Evolutionary conservation across 2,888 invertebrate species (phyloP).

Genomic region (Troilus luridus): DNA sequence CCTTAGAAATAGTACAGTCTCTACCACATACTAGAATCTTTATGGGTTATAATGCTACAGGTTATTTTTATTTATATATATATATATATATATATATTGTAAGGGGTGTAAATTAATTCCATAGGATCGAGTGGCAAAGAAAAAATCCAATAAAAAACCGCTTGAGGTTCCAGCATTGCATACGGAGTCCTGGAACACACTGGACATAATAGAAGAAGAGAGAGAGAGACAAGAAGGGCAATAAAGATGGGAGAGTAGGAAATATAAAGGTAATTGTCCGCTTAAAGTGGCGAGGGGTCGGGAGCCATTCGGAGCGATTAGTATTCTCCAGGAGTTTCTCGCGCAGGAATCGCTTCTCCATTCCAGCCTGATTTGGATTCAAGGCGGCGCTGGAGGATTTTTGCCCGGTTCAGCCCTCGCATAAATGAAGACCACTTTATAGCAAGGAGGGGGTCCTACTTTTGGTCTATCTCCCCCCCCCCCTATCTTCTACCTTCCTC

Average conservation of each 20-base stretch:
- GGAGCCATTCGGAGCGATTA: slow-evolving; percentile 21
- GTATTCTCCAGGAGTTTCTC: slow-evolving; percentile 51
- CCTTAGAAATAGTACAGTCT: too few relatives aligned
- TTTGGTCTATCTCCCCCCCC: background rate
- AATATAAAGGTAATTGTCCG: slow-evolving; percentile 49
- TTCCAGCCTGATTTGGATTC: slow-evolving; percentile 61
- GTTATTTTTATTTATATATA: too few relatives aligned
- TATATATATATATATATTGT: too few relatives aligned
- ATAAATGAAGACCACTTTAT: slow-evolving; percentile 55
- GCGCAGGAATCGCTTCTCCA: slow-evolving; percentile 60
- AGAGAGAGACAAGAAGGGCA: background rate
- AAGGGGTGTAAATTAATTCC: too few relatives aligned
- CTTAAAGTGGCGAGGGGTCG: slow-evolving; percentile 54
- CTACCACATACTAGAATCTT: too few relatives aligned
- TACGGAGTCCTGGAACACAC: background rate
- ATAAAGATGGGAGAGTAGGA: slow-evolving; percentile 12
- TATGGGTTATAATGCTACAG: too few relatives aligned
- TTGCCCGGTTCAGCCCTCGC: slow-evolving; percentile 55
- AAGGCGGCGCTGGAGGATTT: slow-evolving; percentile 55
- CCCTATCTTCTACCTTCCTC: too few relatives aligned
- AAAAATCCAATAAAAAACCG: background rate
- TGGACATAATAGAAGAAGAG: background rate
- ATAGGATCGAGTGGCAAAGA: background rate
- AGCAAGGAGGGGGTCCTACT: background rate
- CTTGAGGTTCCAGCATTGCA: background rate